A percentile compares a stretch with the other conserved stretches of the same genome.
These are phyloP conservation scores for Liolophura sinensis DNA, from an alignment of 1,140 invertebrate species.

Conservation along the genomic window DNA sequence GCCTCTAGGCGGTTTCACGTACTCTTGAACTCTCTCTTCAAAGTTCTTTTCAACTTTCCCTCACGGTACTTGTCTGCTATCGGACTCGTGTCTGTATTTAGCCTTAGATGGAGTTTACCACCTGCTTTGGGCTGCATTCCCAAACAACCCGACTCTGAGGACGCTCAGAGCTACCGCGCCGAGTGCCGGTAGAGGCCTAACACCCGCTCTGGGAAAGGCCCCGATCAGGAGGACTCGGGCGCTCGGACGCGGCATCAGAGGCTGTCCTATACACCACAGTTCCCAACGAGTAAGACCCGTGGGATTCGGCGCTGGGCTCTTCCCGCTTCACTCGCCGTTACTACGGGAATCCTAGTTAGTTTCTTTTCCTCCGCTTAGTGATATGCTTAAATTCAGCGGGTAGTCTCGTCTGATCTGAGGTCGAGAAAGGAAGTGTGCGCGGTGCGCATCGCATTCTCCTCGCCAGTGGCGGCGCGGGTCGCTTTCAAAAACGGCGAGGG, in stretches of 20 bases:
- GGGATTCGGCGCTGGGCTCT: slow-evolving; percentile 72
- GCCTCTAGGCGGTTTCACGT: slow-evolving; percentile 78
- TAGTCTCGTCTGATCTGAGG: slow-evolving; percentile 74
- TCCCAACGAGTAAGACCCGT: slow-evolving; percentile 58
- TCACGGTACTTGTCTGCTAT: slow-evolving; percentile 90
- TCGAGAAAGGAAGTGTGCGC: slow-evolving; percentile 46
- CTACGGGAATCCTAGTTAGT: slow-evolving; percentile 85
- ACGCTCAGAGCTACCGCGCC: slow-evolving; percentile 60
- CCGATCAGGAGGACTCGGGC: slow-evolving; percentile 69
- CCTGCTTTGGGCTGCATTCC: slow-evolving; percentile 81
- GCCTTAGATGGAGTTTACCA: slow-evolving; percentile 85
- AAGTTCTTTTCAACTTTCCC: slow-evolving; percentile 89
- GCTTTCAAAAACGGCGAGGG: neutral
- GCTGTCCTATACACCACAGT: slow-evolving; percentile 71
- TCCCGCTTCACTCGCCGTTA: slow-evolving; percentile 85
- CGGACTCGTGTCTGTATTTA: slow-evolving; percentile 82
- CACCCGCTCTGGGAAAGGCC: slow-evolving; percentile 74
- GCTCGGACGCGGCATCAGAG: slow-evolving; percentile 15
- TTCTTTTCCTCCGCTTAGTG: slow-evolving; percentile 91
- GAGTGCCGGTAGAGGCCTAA: slow-evolving; percentile 68
- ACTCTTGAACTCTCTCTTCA: slow-evolving; percentile 87
- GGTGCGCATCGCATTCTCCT: neutral
- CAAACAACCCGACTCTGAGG: slow-evolving; percentile 82
- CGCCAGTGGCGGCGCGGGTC: neutral
- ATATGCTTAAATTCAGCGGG: slow-evolving; percentile 87